Evolutionary conservation across 2,113 vertebrate species (phyloP), one percentile per base, ranked within the genome.

Genomic region (Neogobius melanostomus): DNA sequence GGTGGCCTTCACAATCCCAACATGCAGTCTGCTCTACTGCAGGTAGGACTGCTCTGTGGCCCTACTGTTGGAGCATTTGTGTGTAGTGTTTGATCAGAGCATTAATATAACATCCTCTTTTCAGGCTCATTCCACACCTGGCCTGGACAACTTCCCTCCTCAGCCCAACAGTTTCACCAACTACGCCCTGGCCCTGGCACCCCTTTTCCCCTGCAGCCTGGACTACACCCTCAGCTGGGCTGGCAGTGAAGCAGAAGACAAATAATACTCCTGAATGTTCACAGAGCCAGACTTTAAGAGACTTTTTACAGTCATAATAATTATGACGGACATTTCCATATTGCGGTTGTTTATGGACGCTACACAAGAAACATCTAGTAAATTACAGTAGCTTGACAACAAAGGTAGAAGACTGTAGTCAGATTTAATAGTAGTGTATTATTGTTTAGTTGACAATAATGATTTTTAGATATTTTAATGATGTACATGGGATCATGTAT

Each of bases 91-190:
- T 42, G 15, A 62, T 16, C 14, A 6, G 36, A 52, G 8, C 57
- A 28, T 5, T 17, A n/a, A 48, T 3, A 1, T 11, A 17, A 56
- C 65, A 47, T 44, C 72, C 9, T 51, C 14, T 5, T 77, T 84
- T 47, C 80, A 98, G 98, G 94, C 94, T 69, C 97, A 97, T 82
- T 91, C 96, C 46, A 91, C 94, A 7, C 94, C 96, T 4, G 92
- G 93, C 77, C 86, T 99, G 86, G 98, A 99, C 71, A 93, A 88
- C 85, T 99, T 94, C 76, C 79, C 95, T 56, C 89, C 95, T 77
- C 97, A 98, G 80, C 91, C 95, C 8, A 97, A 96, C 70, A 95
- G 93, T 52, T 98, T 96, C 85, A 86, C 93, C 76, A 95, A 92
- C 87, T 98, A 97, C 63, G 88, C 96, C 2, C 96, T 11, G 90